A percentile compares a stretch with the other conserved stretches of the same genome.
Evolutionary conservation across 2,113 vertebrate species (phyloP).

Genomic region (Notarius quadriscutis): DNA sequence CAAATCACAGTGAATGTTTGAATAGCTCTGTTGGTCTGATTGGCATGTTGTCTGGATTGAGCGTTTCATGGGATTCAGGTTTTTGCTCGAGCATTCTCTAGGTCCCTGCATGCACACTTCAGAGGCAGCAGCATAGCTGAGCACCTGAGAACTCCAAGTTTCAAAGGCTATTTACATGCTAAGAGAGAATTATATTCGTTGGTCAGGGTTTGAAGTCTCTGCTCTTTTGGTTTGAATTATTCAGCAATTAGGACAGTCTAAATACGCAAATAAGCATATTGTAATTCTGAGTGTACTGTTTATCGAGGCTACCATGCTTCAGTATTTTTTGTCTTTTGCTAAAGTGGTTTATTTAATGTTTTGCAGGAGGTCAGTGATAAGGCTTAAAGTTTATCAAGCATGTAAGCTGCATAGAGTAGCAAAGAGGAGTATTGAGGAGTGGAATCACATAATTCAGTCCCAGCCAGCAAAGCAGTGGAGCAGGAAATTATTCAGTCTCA

Average conservation of each 20-base stretch:
- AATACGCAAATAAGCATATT: background rate
- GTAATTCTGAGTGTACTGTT: background rate
- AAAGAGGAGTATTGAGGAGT: conserved; percentile 58
- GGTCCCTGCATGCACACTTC: conserved; percentile 22
- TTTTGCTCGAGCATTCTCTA: conserved; percentile 55
- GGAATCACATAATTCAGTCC: conserved; percentile 30
- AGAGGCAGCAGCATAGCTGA: conserved; percentile 38
- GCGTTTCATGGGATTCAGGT: conserved; percentile 47
- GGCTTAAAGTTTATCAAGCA: conserved; percentile 19
- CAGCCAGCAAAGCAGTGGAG: conserved; percentile 65
- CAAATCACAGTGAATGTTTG: conserved; percentile 51
- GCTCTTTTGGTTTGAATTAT: conserved; percentile 62
- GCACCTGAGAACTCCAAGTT: conserved; percentile 43
- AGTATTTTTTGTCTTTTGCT: background rate
- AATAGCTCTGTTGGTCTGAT: conserved; percentile 65
- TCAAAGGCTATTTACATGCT: conserved; percentile 67
- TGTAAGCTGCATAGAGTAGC: conserved; percentile 30
- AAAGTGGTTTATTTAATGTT: background rate
- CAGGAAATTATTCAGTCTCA: conserved; percentile 67
- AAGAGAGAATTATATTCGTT: conserved; percentile 53
- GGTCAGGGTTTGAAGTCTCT: conserved; percentile 48
- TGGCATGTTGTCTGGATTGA: conserved; percentile 56
- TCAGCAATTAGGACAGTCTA: background rate
- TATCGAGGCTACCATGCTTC: background rate
- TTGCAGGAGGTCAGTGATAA: background rate